Evolutionary conservation across 1,140 invertebrate species (phyloP).

Genomic region (Scaptodrosophila lebanonensis): DNA sequence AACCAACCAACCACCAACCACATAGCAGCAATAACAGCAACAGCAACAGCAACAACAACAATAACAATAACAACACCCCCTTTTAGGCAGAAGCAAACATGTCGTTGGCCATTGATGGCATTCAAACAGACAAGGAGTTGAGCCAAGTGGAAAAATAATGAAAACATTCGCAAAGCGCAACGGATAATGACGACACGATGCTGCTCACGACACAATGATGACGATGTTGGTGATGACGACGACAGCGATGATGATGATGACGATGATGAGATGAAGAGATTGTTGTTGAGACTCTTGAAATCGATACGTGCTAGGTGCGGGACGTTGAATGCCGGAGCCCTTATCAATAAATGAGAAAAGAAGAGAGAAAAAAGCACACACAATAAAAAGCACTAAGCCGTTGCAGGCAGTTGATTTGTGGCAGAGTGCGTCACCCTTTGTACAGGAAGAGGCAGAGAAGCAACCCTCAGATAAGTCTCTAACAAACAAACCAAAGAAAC

Average conservation of each 20-base stretch:
- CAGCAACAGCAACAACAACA: slow-evolving; percentile 7
- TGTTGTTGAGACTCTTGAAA: slow-evolving; percentile 50
- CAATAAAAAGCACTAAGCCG: slow-evolving; percentile 54
- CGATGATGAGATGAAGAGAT: neutral
- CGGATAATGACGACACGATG: slow-evolving; percentile 61
- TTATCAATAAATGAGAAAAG: slow-evolving; percentile 37
- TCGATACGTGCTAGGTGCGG: slow-evolving; percentile 34
- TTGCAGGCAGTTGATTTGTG: slow-evolving; percentile 9
- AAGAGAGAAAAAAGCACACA: slow-evolving; percentile 5
- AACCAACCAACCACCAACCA: too few relatives aligned
- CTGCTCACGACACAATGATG: neutral
- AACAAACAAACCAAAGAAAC: neutral
- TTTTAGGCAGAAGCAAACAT: slow-evolving; percentile 23
- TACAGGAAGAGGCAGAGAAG: too few relatives aligned
- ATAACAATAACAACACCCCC: slow-evolving; percentile 13
- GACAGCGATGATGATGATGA: slow-evolving; percentile 21
- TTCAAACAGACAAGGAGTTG: slow-evolving; percentile 76
- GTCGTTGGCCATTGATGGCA: slow-evolving; percentile 65
- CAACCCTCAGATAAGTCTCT: slow-evolving; percentile 28
- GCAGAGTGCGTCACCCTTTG: too few relatives aligned
- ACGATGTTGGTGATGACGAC: neutral
- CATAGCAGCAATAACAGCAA: too few relatives aligned
- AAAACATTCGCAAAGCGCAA: slow-evolving; percentile 59
- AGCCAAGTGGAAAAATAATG: slow-evolving; percentile 77
- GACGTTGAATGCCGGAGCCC: slow-evolving; percentile 12